Conservation (phyloP, 2,888 invertebrate genomes). For the Glaucopsyche alexis region DNA sequence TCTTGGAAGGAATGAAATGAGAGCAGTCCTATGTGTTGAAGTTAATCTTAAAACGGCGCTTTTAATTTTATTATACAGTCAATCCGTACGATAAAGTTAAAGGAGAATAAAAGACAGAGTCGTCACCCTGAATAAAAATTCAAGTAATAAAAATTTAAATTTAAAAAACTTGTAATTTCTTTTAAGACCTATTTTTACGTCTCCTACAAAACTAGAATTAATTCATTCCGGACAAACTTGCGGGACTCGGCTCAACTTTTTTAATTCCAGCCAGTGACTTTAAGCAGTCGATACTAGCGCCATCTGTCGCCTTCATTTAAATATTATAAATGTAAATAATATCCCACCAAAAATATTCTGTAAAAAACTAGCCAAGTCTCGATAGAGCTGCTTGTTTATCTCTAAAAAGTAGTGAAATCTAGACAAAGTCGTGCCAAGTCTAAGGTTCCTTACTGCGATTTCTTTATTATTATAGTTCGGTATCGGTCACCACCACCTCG, state of each 20-base stretch:
- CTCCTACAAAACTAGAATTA: conserved; percentile 13
- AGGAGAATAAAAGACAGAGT: neutral
- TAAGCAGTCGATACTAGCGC: neutral
- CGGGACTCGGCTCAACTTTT: neutral
- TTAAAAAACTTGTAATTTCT: conserved; percentile 16
- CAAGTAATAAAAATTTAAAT: conserved; percentile 5
- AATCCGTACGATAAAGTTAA: neutral
- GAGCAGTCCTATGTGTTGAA: too few species aligned
- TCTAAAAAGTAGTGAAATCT: too few species aligned
- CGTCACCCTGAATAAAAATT: neutral
- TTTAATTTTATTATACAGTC: neutral
- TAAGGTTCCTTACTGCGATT: too few species aligned
- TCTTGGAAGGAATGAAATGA: too few species aligned
- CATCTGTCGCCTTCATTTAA: neutral
- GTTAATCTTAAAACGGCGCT: too few species aligned
- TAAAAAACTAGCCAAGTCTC: too few species aligned
- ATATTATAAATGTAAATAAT: neutral
- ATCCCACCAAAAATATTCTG: too few species aligned
- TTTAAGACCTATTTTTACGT: conserved; percentile 9
- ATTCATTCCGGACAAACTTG: neutral
- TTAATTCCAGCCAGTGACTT: conserved; percentile 9
- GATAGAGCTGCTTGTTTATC: too few species aligned
- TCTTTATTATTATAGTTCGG: too few species aligned
- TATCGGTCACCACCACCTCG: too few species aligned
- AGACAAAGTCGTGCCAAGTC: too few species aligned